phyloP scores from a whole-genome alignment of 2,797 vertebrate genomes.

The Thripadectes ignobilis region DNA sequence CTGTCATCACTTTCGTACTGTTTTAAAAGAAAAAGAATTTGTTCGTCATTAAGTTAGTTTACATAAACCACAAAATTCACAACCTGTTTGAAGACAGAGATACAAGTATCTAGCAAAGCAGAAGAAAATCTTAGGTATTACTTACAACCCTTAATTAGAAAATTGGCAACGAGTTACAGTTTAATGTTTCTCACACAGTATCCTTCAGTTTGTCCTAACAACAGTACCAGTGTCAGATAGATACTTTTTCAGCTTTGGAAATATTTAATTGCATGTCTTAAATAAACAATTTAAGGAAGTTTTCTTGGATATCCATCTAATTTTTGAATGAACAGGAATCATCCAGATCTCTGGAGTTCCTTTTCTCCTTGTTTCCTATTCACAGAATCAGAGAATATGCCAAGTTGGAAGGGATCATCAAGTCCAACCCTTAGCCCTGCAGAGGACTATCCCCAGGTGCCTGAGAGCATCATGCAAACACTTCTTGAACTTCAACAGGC shows the following conservation, averaged over 20 bases:
- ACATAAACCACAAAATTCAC: neutral
- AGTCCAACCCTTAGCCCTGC: neutral
- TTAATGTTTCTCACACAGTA: neutral
- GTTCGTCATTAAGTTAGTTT: neutral
- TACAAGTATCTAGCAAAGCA: neutral
- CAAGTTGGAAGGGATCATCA: neutral
- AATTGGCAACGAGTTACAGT: neutral
- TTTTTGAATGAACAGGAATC: neutral
- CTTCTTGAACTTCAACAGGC: neutral
- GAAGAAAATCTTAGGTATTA: neutral
- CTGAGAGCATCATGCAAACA: neutral
- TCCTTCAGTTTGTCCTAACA: neutral
- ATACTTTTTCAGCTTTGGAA: neutral
- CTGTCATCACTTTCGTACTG: constrained; percentile 65
- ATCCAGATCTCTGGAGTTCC: neutral
- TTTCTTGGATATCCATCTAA: neutral
- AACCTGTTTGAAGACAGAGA: neutral
- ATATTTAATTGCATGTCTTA: neutral
- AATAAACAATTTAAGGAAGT: neutral
- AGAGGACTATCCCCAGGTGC: neutral
- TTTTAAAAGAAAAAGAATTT: neutral
- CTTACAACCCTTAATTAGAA: neutral
- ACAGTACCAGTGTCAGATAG: neutral
- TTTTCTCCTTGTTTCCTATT: neutral
- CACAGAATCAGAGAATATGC: neutral